Percentiles rank a stretch among this genome's conserved stretches.
Evolutionary conservation across 2,113 vertebrate species (phyloP).

Genomic region (Mungos mungo): DNA sequence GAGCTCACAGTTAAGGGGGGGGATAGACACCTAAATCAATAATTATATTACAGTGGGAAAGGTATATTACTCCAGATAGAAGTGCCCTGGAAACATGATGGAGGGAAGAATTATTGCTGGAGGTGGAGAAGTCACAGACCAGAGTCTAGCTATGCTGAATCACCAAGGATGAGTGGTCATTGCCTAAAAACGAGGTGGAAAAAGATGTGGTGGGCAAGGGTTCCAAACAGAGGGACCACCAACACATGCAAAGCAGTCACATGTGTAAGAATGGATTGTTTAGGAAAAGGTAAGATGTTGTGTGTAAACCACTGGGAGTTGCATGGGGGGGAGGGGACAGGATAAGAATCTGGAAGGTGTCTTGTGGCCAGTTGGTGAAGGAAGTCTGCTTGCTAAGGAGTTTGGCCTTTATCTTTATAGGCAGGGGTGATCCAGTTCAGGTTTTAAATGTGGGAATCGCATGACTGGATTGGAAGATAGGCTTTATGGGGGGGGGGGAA

Average conservation of each 20-base stretch:
- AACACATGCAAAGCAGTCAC: background rate
- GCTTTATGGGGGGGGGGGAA: background rate
- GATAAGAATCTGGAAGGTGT: conserved; percentile 11
- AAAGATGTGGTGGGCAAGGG: background rate
- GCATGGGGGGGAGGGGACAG: background rate
- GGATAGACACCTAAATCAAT: conserved; percentile 12
- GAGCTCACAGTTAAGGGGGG: background rate
- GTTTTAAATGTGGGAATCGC: conserved; percentile 6
- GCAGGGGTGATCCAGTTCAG: background rate
- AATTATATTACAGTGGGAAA: conserved; percentile 10
- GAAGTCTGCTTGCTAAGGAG: conserved; percentile 14
- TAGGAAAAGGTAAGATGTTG: background rate
- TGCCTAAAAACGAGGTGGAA: background rate
- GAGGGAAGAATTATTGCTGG: background rate
- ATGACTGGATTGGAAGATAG: background rate
- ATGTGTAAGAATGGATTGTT: background rate
- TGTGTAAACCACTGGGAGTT: background rate
- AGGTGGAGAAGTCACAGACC: background rate
- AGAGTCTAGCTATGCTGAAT: conserved; percentile 8
- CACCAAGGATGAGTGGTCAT: background rate
- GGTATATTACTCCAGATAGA: background rate
- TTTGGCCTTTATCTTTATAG: background rate
- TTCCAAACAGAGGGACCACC: background rate
- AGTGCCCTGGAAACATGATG: background rate
- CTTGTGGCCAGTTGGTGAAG: background rate